Conservation (phyloP, 2,113 vertebrate genomes). For the Aplodontia rufa region DNA sequence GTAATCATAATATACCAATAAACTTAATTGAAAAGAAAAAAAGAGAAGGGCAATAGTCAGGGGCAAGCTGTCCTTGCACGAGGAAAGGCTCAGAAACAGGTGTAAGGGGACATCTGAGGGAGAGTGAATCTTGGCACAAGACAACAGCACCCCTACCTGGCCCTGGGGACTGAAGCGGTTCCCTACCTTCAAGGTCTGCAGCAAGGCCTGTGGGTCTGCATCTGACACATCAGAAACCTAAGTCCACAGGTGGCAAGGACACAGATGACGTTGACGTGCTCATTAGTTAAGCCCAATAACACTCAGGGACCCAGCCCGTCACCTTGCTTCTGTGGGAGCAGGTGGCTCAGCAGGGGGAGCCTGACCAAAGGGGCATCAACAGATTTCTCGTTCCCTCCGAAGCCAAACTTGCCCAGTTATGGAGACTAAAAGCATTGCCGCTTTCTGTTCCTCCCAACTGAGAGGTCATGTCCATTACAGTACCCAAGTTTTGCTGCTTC, state of each 20-base stretch:
- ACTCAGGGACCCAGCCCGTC: not conserved
- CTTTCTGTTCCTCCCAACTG: not conserved
- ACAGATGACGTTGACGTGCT: not conserved
- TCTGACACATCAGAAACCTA: slow-evolving; percentile 80
- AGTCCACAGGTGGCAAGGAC: slow-evolving; percentile 50
- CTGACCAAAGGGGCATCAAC: accelerated
- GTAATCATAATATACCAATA: no score
- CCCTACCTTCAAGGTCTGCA: slow-evolving; percentile 87
- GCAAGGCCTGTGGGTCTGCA: slow-evolving; percentile 83
- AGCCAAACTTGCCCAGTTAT: not conserved
- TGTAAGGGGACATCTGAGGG: not conserved
- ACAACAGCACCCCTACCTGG: accelerated
- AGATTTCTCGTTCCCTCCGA: not conserved
- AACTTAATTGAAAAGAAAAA: no score
- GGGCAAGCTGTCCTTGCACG: not conserved
- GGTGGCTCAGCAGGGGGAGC: not conserved
- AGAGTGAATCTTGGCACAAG: not conserved
- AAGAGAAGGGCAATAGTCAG: not conserved
- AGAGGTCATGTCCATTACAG: not conserved
- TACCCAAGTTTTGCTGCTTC: not conserved
- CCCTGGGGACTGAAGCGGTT: not conserved
- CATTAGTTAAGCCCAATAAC: not conserved
- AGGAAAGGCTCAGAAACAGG: not conserved
- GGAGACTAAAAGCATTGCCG: not conserved
- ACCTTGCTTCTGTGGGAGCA: not conserved